Evolutionary conservation across 2,797 vertebrate genomes (phyloP).

Genomic region (Helarctos malayanus): DNA sequence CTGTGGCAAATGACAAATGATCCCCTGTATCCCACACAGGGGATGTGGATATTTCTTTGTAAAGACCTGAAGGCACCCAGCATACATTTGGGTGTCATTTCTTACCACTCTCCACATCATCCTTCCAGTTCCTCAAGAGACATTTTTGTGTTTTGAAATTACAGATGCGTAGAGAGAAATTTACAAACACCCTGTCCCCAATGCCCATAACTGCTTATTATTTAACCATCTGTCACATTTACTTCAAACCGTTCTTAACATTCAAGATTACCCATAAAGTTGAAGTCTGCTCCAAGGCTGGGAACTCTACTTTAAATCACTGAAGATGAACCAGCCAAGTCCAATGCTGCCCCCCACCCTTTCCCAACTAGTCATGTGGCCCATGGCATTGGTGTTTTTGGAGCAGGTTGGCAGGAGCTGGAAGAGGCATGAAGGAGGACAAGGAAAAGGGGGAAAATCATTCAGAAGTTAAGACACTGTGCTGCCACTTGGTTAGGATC

Average conservation of each 20-base stretch:
- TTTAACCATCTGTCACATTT: neutral
- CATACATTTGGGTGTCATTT: neutral
- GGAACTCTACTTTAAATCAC: neutral
- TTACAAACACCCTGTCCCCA: neutral
- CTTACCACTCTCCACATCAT: neutral
- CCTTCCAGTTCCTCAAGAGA: neutral
- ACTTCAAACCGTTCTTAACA: neutral
- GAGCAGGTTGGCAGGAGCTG: neutral
- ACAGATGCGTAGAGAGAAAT: neutral
- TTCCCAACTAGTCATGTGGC: neutral
- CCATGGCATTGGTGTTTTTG: too few species aligned
- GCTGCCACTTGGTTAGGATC: neutral
- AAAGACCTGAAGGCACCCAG: neutral
- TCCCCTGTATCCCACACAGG: neutral
- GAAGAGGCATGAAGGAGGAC: neutral
- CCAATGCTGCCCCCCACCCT: rapidly evolving
- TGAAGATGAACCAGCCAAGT: neutral
- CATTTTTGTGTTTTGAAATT: neutral
- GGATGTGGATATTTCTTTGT: neutral
- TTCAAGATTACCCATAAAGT: neutral
- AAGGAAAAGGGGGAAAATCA: neutral
- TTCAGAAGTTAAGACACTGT: neutral
- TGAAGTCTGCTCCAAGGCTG: neutral
- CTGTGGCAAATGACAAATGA: neutral
- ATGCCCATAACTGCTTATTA: neutral